phyloP scores from a whole-genome alignment of 1,140 invertebrate genomes.

The Neodiprion pinetum region DNA sequence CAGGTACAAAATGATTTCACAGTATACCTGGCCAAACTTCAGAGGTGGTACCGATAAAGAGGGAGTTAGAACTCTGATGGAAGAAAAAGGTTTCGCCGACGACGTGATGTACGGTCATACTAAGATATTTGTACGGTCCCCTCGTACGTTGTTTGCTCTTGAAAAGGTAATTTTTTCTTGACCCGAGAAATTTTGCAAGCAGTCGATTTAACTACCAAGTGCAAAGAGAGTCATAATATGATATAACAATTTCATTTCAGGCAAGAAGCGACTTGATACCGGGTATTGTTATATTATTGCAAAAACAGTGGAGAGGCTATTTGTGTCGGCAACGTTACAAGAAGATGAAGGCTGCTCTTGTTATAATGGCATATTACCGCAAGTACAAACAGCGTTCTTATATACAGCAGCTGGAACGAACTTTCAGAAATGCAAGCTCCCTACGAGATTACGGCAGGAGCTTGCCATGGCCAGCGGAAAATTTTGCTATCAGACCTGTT shows the following conservation, averaged over 20 bases:
- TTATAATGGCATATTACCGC: slow-evolving; percentile 85
- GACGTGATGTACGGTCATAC: slow-evolving; percentile 95
- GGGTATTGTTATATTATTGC: slow-evolving; percentile 87
- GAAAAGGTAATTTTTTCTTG: slow-evolving; percentile 70
- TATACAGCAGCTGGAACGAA: slow-evolving; percentile 71
- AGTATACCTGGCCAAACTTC: slow-evolving; percentile 95
- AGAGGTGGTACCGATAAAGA: slow-evolving; percentile 77
- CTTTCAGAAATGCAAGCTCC: slow-evolving; percentile 67
- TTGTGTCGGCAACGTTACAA: slow-evolving; percentile 81
- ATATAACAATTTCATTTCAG: slow-evolving; percentile 36
- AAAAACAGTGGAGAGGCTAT: slow-evolving; percentile 92
- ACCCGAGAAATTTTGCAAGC: slow-evolving; percentile 7
- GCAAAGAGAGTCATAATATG: neutral
- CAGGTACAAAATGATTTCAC: slow-evolving; percentile 96
- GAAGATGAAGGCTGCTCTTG: slow-evolving; percentile 83
- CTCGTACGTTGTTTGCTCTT: slow-evolving; percentile 86
- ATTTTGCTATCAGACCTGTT: slow-evolving; percentile 68
- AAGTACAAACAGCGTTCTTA: slow-evolving; percentile 86
- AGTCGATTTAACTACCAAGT: neutral
- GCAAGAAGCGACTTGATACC: slow-evolving; percentile 83
- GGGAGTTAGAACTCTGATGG: slow-evolving; percentile 82
- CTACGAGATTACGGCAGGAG: slow-evolving; percentile 80
- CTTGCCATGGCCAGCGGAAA: slow-evolving; percentile 82
- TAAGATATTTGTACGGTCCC: slow-evolving; percentile 93
- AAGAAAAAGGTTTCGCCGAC: slow-evolving; percentile 76